A percentile compares a stretch with the other conserved stretches of the same genome.
These are phyloP conservation scores for Mus minutoides DNA, from an alignment of 2,797 vertebrate species.

Conservation along the genomic window DNA sequence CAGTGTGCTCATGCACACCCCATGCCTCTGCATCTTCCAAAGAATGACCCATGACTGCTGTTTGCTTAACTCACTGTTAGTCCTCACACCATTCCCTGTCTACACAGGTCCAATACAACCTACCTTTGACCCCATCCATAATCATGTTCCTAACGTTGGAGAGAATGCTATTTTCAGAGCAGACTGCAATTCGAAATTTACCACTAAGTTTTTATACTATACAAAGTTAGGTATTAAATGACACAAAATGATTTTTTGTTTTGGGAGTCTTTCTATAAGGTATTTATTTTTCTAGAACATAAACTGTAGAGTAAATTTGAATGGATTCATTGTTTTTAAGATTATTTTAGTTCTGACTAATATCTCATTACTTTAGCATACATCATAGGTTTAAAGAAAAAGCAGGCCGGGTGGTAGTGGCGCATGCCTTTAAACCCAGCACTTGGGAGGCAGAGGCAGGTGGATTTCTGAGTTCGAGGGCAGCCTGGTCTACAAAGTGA, in stretches of 20 bases:
- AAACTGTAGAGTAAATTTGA: neutral
- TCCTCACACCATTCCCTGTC: neutral
- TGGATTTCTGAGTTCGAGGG: no score
- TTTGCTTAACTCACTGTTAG: neutral
- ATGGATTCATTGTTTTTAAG: neutral
- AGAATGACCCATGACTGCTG: neutral
- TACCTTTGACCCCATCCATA: neutral
- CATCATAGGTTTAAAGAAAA: neutral
- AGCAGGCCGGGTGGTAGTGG: no score
- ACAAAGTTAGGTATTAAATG: neutral
- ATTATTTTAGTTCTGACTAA: conserved; percentile 14
- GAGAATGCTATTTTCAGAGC: neutral
- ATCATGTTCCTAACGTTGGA: neutral
- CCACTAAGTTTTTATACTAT: neutral
- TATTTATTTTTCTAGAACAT: neutral
- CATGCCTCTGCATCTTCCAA: neutral
- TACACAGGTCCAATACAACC: neutral
- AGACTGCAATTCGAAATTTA: conserved; percentile 10
- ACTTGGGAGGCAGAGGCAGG: no score
- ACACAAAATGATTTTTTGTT: neutral
- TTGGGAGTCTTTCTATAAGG: neutral
- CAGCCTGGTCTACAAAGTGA: no score
- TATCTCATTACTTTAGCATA: neutral
- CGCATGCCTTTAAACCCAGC: no score
- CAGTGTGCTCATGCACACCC: neutral